Evolutionary conservation across 2,888 invertebrate species (phyloP), one percentile per base, ranked within the genome.

Genomic region (Trachelus tabidus): DNA sequence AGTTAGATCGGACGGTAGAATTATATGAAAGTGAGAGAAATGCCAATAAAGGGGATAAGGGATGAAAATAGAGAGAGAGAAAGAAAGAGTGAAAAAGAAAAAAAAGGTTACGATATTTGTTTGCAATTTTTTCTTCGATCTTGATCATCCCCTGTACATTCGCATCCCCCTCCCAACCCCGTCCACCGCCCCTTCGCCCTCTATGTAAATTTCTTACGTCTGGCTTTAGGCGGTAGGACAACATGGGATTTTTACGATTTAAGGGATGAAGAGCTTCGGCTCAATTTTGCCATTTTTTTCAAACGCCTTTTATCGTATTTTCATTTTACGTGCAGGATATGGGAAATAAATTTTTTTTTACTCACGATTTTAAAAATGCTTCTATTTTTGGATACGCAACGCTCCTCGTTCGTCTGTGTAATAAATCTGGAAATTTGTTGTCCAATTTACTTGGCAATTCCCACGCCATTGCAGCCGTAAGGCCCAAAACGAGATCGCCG

Each of bases 401-500:
- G 73, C 94, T 92, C 80, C 95, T 92, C 78, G 93, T 95, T 74
- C 90, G 92, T 83, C 95, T 93, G 85, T 95, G 95, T 79, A 94
- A 93, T 77, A 89, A 76, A 74, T 87, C 85, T 73, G 86, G 84
- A 75, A 88, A 81, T 82, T 89, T 89, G 37, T 83, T 73, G 79
- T 91, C 90, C 37, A 89, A 82, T 84, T 89, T 87, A 75, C 80
- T 89, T 33, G 96, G 96, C 73, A 96, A 90, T 86, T 96, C 95
- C 94, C 95, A 96, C 4, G 96, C 96, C 83, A 96, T 91, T 0
- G 96, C 96, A 1, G 95, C 95, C 0, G 96, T 96, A 80, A 94
- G 93, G 9, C 96, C 96, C 86, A 95, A 93, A 77, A 96, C 94
- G 69, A 95, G 93, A 79, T 94, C 93, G 0, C 93, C 93, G 12